Conservation (phyloP, 2,888 invertebrate species). For the Tinea pellionella region DNA sequence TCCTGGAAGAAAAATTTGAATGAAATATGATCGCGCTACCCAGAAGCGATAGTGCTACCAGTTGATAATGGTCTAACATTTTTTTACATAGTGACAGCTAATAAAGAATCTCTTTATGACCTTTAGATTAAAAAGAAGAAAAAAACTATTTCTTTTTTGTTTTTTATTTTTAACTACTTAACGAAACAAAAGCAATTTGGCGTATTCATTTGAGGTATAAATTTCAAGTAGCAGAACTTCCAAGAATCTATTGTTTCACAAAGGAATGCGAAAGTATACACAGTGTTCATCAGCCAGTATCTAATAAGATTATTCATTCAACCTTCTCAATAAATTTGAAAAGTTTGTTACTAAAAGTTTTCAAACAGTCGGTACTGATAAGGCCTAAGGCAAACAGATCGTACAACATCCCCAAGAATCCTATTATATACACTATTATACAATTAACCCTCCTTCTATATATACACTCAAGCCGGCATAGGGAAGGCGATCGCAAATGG, state of each 20-base stretch:
- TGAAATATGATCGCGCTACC: too few species aligned
- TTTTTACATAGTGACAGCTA: too few species aligned
- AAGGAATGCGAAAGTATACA: background rate
- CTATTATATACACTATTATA: background rate
- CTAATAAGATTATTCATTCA: background rate
- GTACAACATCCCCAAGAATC: background rate
- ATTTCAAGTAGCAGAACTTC: background rate
- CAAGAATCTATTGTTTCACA: constrained; percentile 7
- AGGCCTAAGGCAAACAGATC: background rate
- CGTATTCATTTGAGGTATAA: background rate
- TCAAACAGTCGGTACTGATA: background rate
- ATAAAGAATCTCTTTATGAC: too few species aligned
- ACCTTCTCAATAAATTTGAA: background rate
- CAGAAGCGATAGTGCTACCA: too few species aligned
- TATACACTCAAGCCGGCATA: background rate
- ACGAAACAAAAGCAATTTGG: too few species aligned
- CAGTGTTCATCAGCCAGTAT: background rate
- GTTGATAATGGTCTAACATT: too few species aligned
- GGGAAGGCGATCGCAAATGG: too few species aligned
- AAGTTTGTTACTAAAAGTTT: background rate
- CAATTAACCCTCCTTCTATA: background rate
- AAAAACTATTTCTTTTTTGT: too few species aligned
- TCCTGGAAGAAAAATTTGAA: too few species aligned
- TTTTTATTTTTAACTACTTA: too few species aligned
- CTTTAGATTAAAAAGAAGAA: too few species aligned